A percentile compares a stretch with the other conserved stretches of the same genome.
phyloP scores from a whole-genome alignment of 2,797 vertebrate genomes.

The Enteromius paludinosus region DNA sequence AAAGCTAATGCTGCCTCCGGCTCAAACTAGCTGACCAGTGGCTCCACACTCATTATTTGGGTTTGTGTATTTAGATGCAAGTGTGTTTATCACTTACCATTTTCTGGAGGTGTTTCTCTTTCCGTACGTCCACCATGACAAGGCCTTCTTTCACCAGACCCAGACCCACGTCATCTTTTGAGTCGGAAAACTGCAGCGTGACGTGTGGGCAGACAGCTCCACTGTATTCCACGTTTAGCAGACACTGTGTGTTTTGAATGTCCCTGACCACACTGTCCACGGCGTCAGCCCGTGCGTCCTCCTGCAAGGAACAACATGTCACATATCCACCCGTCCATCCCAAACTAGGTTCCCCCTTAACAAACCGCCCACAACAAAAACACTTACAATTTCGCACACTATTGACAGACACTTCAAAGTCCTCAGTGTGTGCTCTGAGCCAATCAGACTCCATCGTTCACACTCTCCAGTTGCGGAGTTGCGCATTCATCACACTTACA shows the following conservation, averaged over 20 bases:
- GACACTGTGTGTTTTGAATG: conserved; percentile 96
- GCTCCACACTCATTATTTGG: neutral
- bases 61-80: neutral
- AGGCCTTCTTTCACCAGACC: conserved; percentile 93
- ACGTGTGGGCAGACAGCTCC: conserved; percentile 85
- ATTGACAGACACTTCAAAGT: conserved; percentile 22
- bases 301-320: conserved; percentile 71
- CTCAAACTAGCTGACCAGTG: neutral
- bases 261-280: conserved; percentile 94
- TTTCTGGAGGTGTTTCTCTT: conserved; percentile 94
- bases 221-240: conserved; percentile 91
- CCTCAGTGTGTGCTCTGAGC: conserved; percentile 5
- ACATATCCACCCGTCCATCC: neutral
- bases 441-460: conserved; percentile 21
- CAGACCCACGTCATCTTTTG: conserved; percentile 94
- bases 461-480: conserved; percentile 11
- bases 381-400: neutral
- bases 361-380: neutral
- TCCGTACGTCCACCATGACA: conserved; percentile 95
- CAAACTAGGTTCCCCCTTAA: neutral
- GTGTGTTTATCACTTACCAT: conserved; percentile 79
- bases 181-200: conserved; percentile 91
- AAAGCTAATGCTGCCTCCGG: conserved; percentile 4
- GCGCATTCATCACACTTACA: conserved; percentile 32
- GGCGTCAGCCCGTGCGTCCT: conserved; percentile 90